These are phyloP conservation scores for Bedellia somnulentella DNA, from an alignment of 2,888 invertebrate genomes.

Conservation along the genomic window DNA sequence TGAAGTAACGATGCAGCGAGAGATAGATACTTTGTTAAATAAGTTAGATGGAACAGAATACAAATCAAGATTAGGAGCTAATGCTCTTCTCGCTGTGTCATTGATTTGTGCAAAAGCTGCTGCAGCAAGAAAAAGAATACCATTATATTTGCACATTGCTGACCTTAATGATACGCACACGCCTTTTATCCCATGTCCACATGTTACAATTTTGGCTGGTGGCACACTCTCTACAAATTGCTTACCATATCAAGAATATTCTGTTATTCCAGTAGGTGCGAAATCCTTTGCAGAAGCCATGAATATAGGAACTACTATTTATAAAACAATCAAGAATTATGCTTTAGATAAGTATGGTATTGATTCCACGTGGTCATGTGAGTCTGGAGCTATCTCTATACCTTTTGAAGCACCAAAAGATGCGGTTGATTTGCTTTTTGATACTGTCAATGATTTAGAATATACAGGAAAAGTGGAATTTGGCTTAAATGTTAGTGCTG, in stretches of 20 bases:
- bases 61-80: slow-evolving; percentile 91
- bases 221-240: slow-evolving; percentile 97
- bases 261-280: slow-evolving; percentile 91
- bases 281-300: slow-evolving; percentile 91
- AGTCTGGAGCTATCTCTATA: slow-evolving; percentile 97
- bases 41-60: slow-evolving; percentile 94
- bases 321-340: slow-evolving; percentile 89
- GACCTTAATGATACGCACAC: slow-evolving; percentile 88
- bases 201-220: slow-evolving; percentile 97
- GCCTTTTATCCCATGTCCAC: slow-evolving; percentile 93
- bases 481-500: slow-evolving; percentile 96
- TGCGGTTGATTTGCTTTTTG: slow-evolving; percentile 78
- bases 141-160: slow-evolving; percentile 90
- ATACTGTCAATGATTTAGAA: slow-evolving; percentile 92
- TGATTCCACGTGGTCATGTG: slow-evolving; percentile 92
- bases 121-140: slow-evolving; percentile 89
- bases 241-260: slow-evolving; percentile 93
- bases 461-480: slow-evolving; percentile 90
- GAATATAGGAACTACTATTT: slow-evolving; percentile 95
- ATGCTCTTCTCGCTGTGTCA: slow-evolving; percentile 95
- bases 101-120: slow-evolving; percentile 96
- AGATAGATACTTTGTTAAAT: slow-evolving; percentile 85
- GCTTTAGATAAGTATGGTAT: slow-evolving; percentile 88
- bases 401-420: slow-evolving; percentile 94
- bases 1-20: slow-evolving; percentile 87